Evolutionary conservation across 2,888 invertebrate genomes (phyloP).

Genomic region (Anodontia alba): DNA sequence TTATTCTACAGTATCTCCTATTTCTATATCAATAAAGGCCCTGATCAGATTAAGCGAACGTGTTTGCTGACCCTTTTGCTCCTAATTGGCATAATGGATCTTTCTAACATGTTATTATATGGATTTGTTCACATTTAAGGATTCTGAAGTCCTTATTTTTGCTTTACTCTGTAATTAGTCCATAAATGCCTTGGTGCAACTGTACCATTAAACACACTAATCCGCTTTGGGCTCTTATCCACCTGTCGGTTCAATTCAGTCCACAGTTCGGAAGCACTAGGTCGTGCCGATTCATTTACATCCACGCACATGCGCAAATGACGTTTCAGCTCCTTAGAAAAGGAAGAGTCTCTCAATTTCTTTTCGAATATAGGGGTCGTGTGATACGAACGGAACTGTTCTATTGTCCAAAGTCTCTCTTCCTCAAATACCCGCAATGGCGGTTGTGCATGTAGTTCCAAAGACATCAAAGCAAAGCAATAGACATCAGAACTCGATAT

Average conservation of each 20-base stretch:
- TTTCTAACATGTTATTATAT: too few species aligned
- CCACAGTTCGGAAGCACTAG: background rate
- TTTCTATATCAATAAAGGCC: too few species aligned
- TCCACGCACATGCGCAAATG: background rate
- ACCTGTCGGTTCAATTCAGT: background rate
- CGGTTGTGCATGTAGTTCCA: slow-evolving; percentile 20
- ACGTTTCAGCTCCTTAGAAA: background rate
- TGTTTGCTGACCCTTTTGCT: too few species aligned
- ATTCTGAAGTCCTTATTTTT: too few species aligned
- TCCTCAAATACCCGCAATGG: background rate
- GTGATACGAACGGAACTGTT: background rate
- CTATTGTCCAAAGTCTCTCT: background rate
- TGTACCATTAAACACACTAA: background rate
- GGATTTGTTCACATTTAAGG: too few species aligned
- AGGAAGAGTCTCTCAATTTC: background rate
- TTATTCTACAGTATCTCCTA: too few species aligned
- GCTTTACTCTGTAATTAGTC: background rate
- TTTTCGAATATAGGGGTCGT: background rate
- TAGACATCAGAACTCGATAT: slow-evolving; percentile 49
- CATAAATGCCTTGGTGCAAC: background rate
- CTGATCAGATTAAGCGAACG: too few species aligned
- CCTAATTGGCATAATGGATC: too few species aligned
- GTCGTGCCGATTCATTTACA: background rate
- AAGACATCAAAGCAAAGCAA: slow-evolving; percentile 48
- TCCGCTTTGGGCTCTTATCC: background rate